phyloP scores from a whole-genome alignment of 2,888 invertebrate genomes.

The Eurytoma adleriae region DNA sequence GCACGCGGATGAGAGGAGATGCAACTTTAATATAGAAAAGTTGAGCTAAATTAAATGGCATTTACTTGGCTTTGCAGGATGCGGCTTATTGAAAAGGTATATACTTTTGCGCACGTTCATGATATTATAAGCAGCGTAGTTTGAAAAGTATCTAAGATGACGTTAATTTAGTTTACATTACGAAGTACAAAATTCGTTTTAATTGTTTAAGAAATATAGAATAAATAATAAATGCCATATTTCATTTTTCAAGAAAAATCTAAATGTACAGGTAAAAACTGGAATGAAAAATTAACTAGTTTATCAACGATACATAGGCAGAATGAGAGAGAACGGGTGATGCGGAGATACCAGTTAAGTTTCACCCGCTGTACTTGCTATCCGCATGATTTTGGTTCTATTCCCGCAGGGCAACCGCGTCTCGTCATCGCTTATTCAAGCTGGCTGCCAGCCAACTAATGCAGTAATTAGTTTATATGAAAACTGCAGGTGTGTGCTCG shows the following conservation, averaged over 20 bases:
- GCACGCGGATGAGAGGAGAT: neutral
- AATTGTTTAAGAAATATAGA: neutral
- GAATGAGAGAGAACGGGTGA: neutral
- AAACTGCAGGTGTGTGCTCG: slow-evolving; percentile 26
- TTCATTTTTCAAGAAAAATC: too few species aligned
- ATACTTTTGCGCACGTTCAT: too few species aligned
- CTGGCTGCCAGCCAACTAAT: slow-evolving; percentile 41
- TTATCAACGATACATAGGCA: too few species aligned
- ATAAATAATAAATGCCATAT: neutral
- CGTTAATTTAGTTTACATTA: too few species aligned
- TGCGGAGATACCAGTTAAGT: neutral
- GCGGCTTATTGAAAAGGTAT: too few species aligned
- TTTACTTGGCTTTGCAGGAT: too few species aligned
- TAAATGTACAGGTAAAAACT: too few species aligned
- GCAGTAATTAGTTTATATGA: slow-evolving; percentile 49
- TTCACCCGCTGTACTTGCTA: neutral
- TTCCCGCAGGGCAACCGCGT: slow-evolving; percentile 7
- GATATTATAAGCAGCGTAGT: too few species aligned
- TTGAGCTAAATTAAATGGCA: slow-evolving; percentile 13
- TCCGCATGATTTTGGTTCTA: neutral
- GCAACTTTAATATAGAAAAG: slow-evolving; percentile 10
- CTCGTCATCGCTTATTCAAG: slow-evolving; percentile 29
- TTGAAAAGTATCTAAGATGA: too few species aligned
- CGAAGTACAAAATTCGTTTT: too few species aligned
- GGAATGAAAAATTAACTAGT: too few species aligned